Evolutionary conservation across 2,888 invertebrate species (phyloP), one percentile per base, ranked within the genome.

Genomic region (Heteropelma amictum): DNA sequence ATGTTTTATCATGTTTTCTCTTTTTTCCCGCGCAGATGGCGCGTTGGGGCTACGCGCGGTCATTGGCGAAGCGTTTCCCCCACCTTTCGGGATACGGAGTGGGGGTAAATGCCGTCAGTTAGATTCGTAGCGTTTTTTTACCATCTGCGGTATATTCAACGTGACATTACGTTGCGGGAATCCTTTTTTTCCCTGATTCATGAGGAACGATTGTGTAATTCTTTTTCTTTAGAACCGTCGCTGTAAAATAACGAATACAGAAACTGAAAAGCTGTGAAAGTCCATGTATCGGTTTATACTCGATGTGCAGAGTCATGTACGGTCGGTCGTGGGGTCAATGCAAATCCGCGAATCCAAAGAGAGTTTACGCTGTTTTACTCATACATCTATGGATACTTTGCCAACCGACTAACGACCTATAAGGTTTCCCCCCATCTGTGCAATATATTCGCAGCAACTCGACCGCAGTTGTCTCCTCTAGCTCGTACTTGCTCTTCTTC

Each of bases 331-430:
- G 42, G 72, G 40, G 35, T 42, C 58, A 77, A 78, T 53, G 80
- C 75, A 81, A 65, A 53, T 33, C 6, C 47, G 45, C 54, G 54
- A 63, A 63, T 45, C 49, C 64, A 19, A 51, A 53, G 65, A n/a
- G n/a, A 54, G 35, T 70, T 47, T 10, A 42, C 26, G 35, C 72
- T 45, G 54, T 63, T 54, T 63, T 28, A 76, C 73, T 61, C 74
- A 51, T 56, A 28, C 72, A 79, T 80, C 71, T 64, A 79, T 79
- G 82, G n/a, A n/a, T n/a, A n/a, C 84, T 84, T 83, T 77, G 77
- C 78, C 75, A 79, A 81, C 78, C 75, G 72, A 72, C 73, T 45
- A 79, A 70, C 77, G 72, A 82, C 76, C 82, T 84, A 84, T n/a
- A 72, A 83, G 84, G 80, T 84, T 84, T 85, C 56, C 63, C 64